Base-by-base conservation (phyloP, 2,888 invertebrate species). In the Drosophila gaucha region DNA sequence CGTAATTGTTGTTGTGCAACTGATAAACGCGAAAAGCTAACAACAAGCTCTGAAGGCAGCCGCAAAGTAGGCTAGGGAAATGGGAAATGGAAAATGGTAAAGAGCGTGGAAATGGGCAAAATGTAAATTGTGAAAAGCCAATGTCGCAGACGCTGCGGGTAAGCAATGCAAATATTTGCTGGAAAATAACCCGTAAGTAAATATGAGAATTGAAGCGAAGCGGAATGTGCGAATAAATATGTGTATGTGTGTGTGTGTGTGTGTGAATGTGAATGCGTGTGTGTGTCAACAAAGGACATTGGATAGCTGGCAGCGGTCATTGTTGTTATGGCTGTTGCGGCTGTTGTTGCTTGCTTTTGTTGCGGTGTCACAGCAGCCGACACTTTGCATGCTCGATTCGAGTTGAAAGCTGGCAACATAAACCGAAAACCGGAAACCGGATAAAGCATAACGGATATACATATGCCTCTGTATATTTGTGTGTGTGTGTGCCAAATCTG, bases 171-270 rank as follows among this genome's bases (percentile, higher is more conserved):
- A 80, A 80, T 80, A 85, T 80, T 80, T 80, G 66, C 71, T 47
- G 47, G 57, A 56, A 74, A 78, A 85, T 80, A 80, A 78, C 79
- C 70, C 60, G 58, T 66, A 71, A 80, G 78, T 67, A 78, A 78
- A 80, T 78, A 80, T 74, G 58, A 74, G 66, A 78, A 65, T 68
- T 74, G 71, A 74, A 78, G 36, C 31, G 62, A 46, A 28, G 41
- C 46, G 31, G 43, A 41, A 41, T 41, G 41, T 41, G 47, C 16
- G 22, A 16, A 6, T 22, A 44, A 8, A 1, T 31, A 20, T 28
- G 14, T n/a, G 20, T 26, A 26, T 20, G 20, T 46, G 8, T 35
- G 10, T 22, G 22, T 10, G 28, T 39, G 39, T 31, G 38, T 46
- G 44, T 46, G 30, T 47, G 30, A 16, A 14, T 51, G 24, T 51